Base-by-base conservation (phyloP, 2,113 vertebrate species). In the Myiozetetes cayanensis region DNA sequence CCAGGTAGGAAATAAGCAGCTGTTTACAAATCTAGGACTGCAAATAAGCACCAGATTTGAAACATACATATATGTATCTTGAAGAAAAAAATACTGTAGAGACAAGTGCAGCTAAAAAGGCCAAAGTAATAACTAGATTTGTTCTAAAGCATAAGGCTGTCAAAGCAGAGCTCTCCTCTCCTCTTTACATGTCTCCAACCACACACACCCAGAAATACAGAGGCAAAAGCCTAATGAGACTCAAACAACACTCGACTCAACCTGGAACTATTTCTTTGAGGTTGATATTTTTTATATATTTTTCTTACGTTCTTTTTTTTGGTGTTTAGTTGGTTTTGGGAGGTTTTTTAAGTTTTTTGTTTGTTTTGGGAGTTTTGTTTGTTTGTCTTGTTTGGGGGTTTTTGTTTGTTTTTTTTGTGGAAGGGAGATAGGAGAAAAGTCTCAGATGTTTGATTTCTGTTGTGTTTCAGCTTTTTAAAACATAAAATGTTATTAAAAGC, bases 121-220 rank as follows among this genome's bases (percentile, higher is more conserved):
- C 21, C 59, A 37, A 62, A 84, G 19, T 11, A 46, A 50, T 33
- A 84, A 63, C 12, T 17, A 25, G 43, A 35, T 84, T 86, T 86
- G 35, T 63, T 84, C 43, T 46, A 59, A 85, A 68, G 39, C 33
- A 47, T 0, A 5, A 4, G 8, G 37, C n/a, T 75, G n/a, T 33
- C 46, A 73, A 31, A 67, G 24, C 47, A 85, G 28, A 89, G 52
- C 17, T 89, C 25, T 62, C 22, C 44, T 59, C 37, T n/a, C 9
- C 12, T 65, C 41, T 30, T 65, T 52, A 22, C 18, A 16, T 15
- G 17, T 37, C 19, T 47, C 31, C 14, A 53, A 17, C 14, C 30
- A 37, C 35, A 56, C 8, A 31, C 5, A 7, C 14, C 6, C 19
- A 27, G 27, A 75, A 56, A 14, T 0, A 0, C 2, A 31, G 1